Base-by-base conservation (phyloP, 2,113 vertebrate genomes). In the Otus sunia region DNA sequence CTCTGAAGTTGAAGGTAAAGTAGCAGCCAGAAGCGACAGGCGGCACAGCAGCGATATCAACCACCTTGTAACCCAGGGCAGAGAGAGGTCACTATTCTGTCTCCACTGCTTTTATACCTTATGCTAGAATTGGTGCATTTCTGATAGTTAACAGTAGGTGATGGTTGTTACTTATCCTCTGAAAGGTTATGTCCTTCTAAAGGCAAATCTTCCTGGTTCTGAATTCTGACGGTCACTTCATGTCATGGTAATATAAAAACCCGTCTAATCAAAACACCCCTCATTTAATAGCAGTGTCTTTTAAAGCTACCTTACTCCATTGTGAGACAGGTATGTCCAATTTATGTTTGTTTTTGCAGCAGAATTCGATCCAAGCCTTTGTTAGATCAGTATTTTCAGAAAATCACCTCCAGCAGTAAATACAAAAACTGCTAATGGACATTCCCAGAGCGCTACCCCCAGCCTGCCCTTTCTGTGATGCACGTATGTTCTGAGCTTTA, bases 1-100 rank as follows among this genome's bases (percentile, higher is more conserved):
- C 32, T 98, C 99, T 89, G 99, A 99, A 98, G 99, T 99, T 91
- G 99, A 99, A 98, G 99, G 99, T 50, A 99, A 99, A 98, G 98
- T 99, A 88, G 98, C 98, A 92, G 98, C 98, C 91, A 98, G 99
- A 97, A 98, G 98, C 80, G 99, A 99, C 97, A 96, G 99, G 91
- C 96, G 99, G 94, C 98, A 99, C 97, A 99, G 99, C 95, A 98
- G 99, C n/a, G 99, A 99, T 56, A 98, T 99, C 98, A 99, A 99
- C 97, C 99, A 99, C 94, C 98, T 99, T 41, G 98, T 99, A 45
- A 99, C 99, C 68, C 99, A 99, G 86, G 99, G 99, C 97, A 98
- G 99, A 98, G 99, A 99, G 98, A 99, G 99, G 99, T 99, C 85
- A 88, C 63, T 97, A 29, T 92, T 96, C 93, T 92, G 30, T 96